Base-by-base conservation (phyloP, 2,797 vertebrate genomes). In the Enteromius radiatus region DNA sequence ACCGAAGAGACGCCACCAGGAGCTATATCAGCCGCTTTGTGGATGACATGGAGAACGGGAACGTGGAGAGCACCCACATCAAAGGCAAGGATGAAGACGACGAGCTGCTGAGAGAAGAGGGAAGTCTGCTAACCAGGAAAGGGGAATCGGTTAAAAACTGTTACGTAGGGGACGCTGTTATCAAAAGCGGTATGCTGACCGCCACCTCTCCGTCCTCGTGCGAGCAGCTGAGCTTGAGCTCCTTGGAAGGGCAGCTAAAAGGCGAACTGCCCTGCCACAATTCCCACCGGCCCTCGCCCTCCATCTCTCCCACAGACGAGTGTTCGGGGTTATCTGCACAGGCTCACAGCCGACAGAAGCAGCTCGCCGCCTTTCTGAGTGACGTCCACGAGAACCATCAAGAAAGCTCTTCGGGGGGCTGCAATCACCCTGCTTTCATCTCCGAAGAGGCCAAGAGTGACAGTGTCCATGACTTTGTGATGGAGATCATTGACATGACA, bases 41-140 rank as follows among this genome's bases (percentile, higher is more conserved):
- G 65, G 97, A 98, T 78, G 98, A 99, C 81, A 91, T 99, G 92
- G 97, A 99, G 90, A 99, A 99, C 47, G 98, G 97, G 10, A 99
- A 99, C 12, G 90, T 98, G 4, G 96, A 97, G 82, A 96, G 89
- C 88, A 88, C 89, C 84, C 89, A 90, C 43, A 80, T 91, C 6
- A 93, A 89, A 85, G 88, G 88, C 67, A 94, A 94, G 79, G 95
- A 95, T 26, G 91, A 93, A 79, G 91, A 92, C 6, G 91, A 92
- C 43, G 93, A 90, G 63, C 91, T 94, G 61, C 90, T 95, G 73
- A 85, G 93, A 56, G 88, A 93, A 68, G 91, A 94, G 83, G 91
- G 93, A 23, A 95, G 91, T 79, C 90, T 91, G 67, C 92, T 91
- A 88, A 92, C 92, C 0, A 89, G 90, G 85, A 94, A 90, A 81